Conservation (phyloP, 2,113 vertebrate species). For the Cacatua alba region DNA sequence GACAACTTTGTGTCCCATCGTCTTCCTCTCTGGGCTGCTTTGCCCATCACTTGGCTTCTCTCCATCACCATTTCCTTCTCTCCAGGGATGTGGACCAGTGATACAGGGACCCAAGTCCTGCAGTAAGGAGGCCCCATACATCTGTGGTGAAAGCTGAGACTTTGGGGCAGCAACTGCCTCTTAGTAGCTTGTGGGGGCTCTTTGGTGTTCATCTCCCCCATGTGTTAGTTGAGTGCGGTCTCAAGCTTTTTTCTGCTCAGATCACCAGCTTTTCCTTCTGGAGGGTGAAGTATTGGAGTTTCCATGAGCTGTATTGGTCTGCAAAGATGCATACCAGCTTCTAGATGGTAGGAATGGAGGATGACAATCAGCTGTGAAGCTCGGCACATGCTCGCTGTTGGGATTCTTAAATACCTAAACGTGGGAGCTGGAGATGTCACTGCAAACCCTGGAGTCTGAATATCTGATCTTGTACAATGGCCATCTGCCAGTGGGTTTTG, state of each 20-base stretch:
- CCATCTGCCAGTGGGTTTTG: accelerated
- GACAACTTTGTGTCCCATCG: accelerated
- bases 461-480: not conserved
- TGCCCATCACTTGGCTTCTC: not conserved
- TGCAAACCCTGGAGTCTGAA: not conserved
- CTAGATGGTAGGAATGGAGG: not conserved
- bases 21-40: not conserved
- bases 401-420: not conserved
- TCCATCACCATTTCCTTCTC: not conserved
- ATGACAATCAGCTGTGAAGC: not conserved
- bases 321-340: not conserved
- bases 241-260: not conserved
- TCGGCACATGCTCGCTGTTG: accelerated
- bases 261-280: not conserved
- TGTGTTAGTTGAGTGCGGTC: not conserved
- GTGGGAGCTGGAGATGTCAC: not conserved
- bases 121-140: accelerated
- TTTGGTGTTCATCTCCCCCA: not conserved
- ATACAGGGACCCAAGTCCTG: not conserved
- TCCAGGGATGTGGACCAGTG: not conserved
- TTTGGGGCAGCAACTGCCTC: not conserved
- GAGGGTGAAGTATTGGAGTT: not conserved
- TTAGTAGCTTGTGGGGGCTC: not conserved
- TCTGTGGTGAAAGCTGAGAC: not conserved
- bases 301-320: not conserved